These are phyloP conservation scores for Paguma larvata DNA, from an alignment of 2,797 vertebrate genomes.

Conservation along the genomic window DNA sequence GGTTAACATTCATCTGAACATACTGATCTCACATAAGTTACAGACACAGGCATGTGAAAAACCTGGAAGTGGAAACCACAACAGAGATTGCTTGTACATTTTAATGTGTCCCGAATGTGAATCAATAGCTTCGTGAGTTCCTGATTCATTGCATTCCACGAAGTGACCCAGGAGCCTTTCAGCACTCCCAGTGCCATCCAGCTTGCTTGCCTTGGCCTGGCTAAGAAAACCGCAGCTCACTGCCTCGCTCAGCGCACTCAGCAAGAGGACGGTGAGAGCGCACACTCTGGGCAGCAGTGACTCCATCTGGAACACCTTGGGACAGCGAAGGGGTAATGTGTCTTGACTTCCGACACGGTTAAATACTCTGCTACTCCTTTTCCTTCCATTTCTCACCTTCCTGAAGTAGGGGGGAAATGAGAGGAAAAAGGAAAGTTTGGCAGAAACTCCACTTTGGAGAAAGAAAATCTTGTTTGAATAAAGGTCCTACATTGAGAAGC, in stretches of 20 bases:
- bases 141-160: slow-evolving; percentile 85
- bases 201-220: slow-evolving; percentile 87
- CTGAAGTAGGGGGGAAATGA: neutral
- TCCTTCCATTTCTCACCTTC: slow-evolving; percentile 65
- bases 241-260: slow-evolving; percentile 75
- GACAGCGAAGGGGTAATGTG: slow-evolving; percentile 19
- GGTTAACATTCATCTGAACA: neutral
- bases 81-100: neutral
- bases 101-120: slow-evolving; percentile 70
- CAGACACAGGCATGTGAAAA: neutral
- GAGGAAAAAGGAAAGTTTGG: slow-evolving; percentile 41
- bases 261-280: slow-evolving; percentile 71
- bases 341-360: slow-evolving; percentile 63
- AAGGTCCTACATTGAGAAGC: neutral
- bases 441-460: slow-evolving; percentile 43
- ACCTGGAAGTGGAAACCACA: neutral
- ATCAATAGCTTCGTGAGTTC: slow-evolving; percentile 67
- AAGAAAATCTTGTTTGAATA: slow-evolving; percentile 49
- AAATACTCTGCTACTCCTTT: neutral
- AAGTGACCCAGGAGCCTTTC: slow-evolving; percentile 80
- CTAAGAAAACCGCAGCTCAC: slow-evolving; percentile 84
- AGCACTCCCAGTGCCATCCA: slow-evolving; percentile 75
- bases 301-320: neutral
- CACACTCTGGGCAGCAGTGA: neutral
- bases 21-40: neutral